phyloP scores from a whole-genome alignment of 2,113 vertebrate species.

The Ellobius talpinus region DNA sequence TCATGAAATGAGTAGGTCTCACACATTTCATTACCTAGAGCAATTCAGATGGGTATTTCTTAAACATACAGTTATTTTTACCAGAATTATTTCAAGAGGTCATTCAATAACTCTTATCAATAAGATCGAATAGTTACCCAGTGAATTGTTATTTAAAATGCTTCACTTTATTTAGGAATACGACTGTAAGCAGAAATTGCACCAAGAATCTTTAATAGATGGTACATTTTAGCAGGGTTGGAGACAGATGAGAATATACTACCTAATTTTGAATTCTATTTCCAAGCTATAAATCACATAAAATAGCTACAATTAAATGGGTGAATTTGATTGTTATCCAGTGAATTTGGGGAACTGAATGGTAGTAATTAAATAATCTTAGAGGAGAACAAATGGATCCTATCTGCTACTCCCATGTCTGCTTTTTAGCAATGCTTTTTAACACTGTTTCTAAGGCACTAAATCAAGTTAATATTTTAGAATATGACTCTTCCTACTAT shows the following conservation, averaged over 20 bases:
- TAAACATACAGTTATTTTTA: conserved; percentile 51
- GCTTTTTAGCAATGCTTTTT: conserved; percentile 44
- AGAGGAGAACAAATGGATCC: conserved; percentile 28
- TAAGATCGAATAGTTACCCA: conserved; percentile 15
- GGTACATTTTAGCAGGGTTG: conserved; percentile 24
- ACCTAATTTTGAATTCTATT: conserved; percentile 60
- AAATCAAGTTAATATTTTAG: conserved; percentile 75
- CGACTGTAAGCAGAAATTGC: conserved; percentile 2
- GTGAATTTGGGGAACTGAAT: conserved; percentile 46
- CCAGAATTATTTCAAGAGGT: conserved; percentile 54
- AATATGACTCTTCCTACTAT: conserved; percentile 36
- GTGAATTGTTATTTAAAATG: conserved; percentile 60
- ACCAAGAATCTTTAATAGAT: conserved; percentile 53
- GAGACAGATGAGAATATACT: conserved; percentile 51
- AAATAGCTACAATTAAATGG: conserved; percentile 52
- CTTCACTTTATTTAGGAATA: conserved; percentile 68
- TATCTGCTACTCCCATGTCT: not conserved
- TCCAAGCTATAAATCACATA: conserved; percentile 57
- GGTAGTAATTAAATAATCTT: conserved; percentile 70
- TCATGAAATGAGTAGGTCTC: not conserved
- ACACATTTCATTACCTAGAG: conserved; percentile 44
- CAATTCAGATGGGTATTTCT: conserved; percentile 43
- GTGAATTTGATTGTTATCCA: conserved; percentile 64
- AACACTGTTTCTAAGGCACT: conserved; percentile 47
- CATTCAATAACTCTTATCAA: conserved; percentile 49